Evolutionary conservation across 1,140 invertebrate species (phyloP), one percentile per base, ranked within the genome.

Genomic region (Ridgeia piscesae): DNA sequence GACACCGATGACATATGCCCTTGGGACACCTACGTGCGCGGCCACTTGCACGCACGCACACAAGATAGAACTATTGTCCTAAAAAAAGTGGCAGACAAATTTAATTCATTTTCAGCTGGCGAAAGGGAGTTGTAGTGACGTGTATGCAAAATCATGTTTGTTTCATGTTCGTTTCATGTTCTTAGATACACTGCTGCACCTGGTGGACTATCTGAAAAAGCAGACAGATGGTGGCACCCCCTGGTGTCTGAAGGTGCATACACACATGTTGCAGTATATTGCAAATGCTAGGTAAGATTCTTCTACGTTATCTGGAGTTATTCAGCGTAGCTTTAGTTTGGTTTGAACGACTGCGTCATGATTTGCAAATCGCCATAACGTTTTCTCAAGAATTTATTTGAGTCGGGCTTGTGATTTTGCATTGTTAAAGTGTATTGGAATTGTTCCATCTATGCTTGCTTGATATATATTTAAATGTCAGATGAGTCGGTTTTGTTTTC

Each of bases 161-260:
- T 8, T 77, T 77, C 14, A 27, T 77, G 58, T 77, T 77, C 27
- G 27, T 77, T 77, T 77, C 27, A 8, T 21, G 2, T 2, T 21
- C 17, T 4, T 77, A 77, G 58, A 77, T 17, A 77, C 58, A 2
- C 58, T 77, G 58, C 58, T 77, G 11, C 17, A 77, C 58, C 58
- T 77, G 58, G 58, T 77, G 58, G 17, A 6, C 2, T 77, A 77
- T 77, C 58, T 77, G 17, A 21, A 77, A 21, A 77, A 77, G 17
- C 58, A 77, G 58, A 77, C 58, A 21, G 58, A 77, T 21, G 58
- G 58, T 77, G 58, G 58, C 27, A 77, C 6, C 89, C 89, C 89
- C 31, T 90, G 89, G 89, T 34, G 89, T 34, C 31, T 90, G 34
- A 90, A 90, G 89, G 89, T 90, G 89, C 89, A 90, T 42, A 14